phyloP scores from a whole-genome alignment of 2,888 invertebrate genomes.

The Neoitamus cyanurus region DNA sequence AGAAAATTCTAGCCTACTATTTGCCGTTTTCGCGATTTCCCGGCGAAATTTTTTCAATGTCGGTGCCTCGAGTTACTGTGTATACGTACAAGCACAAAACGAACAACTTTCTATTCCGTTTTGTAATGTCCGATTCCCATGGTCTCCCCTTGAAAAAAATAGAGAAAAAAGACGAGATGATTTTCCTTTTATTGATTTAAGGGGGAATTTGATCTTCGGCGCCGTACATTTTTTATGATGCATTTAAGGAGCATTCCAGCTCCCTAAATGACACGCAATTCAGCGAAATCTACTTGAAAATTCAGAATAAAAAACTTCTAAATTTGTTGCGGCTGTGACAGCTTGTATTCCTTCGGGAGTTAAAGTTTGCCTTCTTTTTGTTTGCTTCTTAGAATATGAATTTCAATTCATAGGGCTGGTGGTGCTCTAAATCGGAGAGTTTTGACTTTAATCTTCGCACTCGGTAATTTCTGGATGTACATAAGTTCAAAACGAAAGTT shows the following conservation, averaged over 20 bases:
- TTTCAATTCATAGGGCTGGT: neutral
- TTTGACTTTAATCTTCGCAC: neutral
- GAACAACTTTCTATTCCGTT: neutral
- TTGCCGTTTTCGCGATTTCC: neutral
- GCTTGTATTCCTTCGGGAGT: neutral
- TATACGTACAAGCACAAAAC: neutral
- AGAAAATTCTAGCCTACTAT: neutral
- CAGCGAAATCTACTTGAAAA: neutral
- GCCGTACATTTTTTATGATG: neutral
- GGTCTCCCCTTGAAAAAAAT: neutral
- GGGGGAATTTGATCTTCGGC: neutral
- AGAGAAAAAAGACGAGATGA: neutral
- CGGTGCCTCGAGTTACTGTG: neutral
- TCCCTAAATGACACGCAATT: neutral
- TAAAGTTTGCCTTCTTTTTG: neutral
- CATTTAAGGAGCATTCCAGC: neutral
- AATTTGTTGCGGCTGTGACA: neutral
- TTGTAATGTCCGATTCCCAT: neutral
- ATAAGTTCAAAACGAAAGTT: neutral
- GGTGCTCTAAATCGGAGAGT: neutral
- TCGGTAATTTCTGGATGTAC: neutral
- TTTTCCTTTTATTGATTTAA: constrained; percentile 6
- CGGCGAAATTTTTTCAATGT: neutral
- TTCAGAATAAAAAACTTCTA: neutral
- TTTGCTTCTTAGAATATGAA: neutral